A percentile compares a stretch with the other conserved stretches of the same genome.
Evolutionary conservation across 2,888 invertebrate genomes (phyloP).

Genomic region (Liodrosophila aerea): DNA sequence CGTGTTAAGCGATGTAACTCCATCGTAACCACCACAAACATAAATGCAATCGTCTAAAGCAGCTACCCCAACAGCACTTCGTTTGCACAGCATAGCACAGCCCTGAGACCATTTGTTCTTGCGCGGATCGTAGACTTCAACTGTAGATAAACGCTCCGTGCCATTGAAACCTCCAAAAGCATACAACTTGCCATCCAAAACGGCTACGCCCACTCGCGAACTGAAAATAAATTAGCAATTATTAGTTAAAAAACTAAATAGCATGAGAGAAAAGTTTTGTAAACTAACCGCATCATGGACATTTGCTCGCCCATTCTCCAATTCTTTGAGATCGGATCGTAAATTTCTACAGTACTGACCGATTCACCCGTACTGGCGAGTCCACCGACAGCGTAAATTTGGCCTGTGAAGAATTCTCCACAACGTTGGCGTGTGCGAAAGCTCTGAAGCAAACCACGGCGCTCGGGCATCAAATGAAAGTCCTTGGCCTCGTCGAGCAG

Average conservation of each 20-base stretch:
- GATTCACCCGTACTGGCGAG: conserved; percentile 92
- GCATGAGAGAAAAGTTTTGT: too few species aligned
- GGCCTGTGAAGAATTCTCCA: conserved; percentile 89
- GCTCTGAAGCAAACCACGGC: conserved; percentile 89
- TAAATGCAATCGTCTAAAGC: conserved; percentile 90
- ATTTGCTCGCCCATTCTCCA: conserved; percentile 92
- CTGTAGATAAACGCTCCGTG: conserved; percentile 90
- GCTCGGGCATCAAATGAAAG: conserved; percentile 93
- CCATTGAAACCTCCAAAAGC: conserved; percentile 95
- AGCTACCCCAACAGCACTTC: conserved; percentile 91
- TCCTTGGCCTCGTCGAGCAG: conserved; percentile 93
- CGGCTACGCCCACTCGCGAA: conserved; percentile 92
- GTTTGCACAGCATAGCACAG: conserved; percentile 90
- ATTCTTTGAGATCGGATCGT: conserved; percentile 87
- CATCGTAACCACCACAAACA: conserved; percentile 93
- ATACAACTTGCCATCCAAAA: conserved; percentile 89
- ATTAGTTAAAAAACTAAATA: neutral
- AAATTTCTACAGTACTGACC: conserved; percentile 92
- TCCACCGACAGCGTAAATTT: conserved; percentile 94
- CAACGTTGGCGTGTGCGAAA: conserved; percentile 89
- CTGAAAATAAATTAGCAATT: conserved; percentile 77
- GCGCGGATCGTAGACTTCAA: conserved; percentile 91
- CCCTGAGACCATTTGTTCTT: conserved; percentile 89
- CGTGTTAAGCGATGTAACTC: conserved; percentile 90
- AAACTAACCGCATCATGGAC: conserved; percentile 86